A percentile compares a stretch with the other conserved stretches of the same genome.
These are phyloP conservation scores for Vireo griseus DNA, from an alignment of 2,797 vertebrate genomes.

Conservation along the genomic window DNA sequence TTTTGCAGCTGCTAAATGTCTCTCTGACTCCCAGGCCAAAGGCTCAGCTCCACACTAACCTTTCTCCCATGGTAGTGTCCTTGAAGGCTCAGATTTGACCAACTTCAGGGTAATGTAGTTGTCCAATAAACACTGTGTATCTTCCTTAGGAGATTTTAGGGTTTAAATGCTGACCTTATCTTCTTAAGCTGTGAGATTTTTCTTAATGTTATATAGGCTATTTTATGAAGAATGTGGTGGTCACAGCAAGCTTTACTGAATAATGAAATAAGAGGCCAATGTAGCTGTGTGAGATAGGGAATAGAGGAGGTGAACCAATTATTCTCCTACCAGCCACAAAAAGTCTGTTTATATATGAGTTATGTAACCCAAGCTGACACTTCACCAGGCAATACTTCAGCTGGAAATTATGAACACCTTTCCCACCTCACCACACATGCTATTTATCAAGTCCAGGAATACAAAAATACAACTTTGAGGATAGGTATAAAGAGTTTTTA, in stretches of 20 bases:
- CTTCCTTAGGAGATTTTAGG: neutral
- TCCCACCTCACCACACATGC: conserved; percentile 44
- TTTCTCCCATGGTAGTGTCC: neutral
- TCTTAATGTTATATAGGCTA: neutral
- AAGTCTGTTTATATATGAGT: conserved; percentile 68
- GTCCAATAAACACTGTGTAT: neutral
- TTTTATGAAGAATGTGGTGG: conserved; percentile 15
- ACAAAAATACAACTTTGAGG: conserved; percentile 58
- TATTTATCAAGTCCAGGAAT: conserved; percentile 60
- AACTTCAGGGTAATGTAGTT: fast-evolving
- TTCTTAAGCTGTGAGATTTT: neutral
- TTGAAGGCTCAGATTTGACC: neutral
- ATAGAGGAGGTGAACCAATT: conserved; percentile 53
- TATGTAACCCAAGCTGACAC: conserved; percentile 70
- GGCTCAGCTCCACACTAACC: neutral
- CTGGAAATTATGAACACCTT: conserved; percentile 64
- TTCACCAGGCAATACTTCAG: conserved; percentile 57
- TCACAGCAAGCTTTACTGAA: conserved; percentile 35
- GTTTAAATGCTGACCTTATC: neutral
- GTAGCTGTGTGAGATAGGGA: conserved; percentile 42
- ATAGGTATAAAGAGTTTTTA: conserved; percentile 50
- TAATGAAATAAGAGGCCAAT: conserved; percentile 52
- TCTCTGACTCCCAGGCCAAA: neutral
- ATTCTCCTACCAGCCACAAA: conserved; percentile 66
- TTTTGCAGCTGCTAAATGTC: neutral